phyloP scores from a whole-genome alignment of 2,797 vertebrate genomes.

The Alouatta caraya region DNA sequence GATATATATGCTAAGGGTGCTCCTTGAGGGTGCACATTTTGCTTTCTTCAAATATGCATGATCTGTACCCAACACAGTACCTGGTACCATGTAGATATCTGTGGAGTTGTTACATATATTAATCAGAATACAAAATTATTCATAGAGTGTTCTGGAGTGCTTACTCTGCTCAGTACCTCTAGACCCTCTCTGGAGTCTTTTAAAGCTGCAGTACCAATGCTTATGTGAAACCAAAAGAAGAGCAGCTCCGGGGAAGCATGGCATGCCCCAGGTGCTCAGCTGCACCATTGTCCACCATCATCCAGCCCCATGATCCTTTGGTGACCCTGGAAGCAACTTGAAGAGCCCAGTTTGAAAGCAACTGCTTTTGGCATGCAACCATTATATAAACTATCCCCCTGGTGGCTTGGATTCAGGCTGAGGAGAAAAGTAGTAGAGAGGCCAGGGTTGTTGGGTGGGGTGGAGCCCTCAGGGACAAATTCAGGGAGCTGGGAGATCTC shows the following conservation, averaged over 20 bases:
- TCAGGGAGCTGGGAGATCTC: not conserved
- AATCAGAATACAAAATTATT: not conserved
- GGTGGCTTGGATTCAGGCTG: not conserved
- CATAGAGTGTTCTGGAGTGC: not conserved
- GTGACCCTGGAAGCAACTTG: not conserved
- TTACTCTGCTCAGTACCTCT: constrained; percentile 14
- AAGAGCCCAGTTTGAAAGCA: not conserved
- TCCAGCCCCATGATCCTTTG: not conserved
- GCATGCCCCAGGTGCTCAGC: not conserved
- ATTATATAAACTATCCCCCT: not conserved
- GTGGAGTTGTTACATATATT: not conserved
- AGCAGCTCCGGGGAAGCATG: not conserved
- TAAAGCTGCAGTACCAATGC: not conserved
- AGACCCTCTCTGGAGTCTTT: not conserved
- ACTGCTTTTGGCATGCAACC: not conserved
- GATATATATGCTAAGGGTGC: not conserved
- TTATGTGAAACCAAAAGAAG: not conserved
- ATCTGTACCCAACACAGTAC: not conserved
- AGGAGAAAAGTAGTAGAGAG: not conserved
- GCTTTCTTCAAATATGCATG: not conserved
- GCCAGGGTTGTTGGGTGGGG: not conserved
- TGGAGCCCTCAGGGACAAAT: not conserved
- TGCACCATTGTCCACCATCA: not conserved
- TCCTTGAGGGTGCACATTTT: not conserved
- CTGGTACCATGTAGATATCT: not conserved